Evolutionary conservation across 2,797 vertebrate genomes (phyloP).

Genomic region (Paguma larvata): DNA sequence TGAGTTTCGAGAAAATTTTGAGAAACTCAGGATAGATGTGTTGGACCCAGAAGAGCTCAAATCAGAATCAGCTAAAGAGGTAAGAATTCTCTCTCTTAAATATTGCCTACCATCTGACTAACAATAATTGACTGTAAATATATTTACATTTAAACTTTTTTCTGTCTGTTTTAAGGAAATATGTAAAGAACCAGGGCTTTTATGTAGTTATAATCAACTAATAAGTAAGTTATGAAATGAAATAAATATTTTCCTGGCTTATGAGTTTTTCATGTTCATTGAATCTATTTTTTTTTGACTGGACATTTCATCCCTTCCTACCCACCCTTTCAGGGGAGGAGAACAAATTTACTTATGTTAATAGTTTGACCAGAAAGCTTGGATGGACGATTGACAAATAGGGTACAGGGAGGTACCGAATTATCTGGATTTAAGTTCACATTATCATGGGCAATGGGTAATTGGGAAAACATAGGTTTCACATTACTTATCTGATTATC

Average conservation of each 20-base stretch:
- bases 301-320: neutral
- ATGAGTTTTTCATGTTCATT: constrained; percentile 20
- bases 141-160: neutral
- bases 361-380: neutral
- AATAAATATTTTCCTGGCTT: constrained; percentile 41
- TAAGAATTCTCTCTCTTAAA: constrained; percentile 72
- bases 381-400: neutral
- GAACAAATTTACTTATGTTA: constrained; percentile 12
- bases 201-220: constrained; percentile 34
- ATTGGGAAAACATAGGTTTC: neutral
- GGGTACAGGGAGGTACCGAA: neutral
- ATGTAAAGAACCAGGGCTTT: constrained; percentile 34
- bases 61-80: constrained; percentile 92
- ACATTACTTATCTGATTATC: constrained; percentile 46
- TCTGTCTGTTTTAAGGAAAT: constrained; percentile 37
- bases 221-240: constrained; percentile 31
- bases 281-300: neutral
- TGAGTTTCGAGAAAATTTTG: constrained; percentile 91
- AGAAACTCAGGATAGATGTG: constrained; percentile 89
- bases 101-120: constrained; percentile 35
- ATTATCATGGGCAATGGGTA: neutral
- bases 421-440: constrained; percentile 38
- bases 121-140: neutral
- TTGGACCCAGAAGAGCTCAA: constrained; percentile 90
- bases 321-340: neutral